Base-by-base conservation (phyloP, 2,888 invertebrate genomes). In the Tricholauxania praeusta region DNA sequence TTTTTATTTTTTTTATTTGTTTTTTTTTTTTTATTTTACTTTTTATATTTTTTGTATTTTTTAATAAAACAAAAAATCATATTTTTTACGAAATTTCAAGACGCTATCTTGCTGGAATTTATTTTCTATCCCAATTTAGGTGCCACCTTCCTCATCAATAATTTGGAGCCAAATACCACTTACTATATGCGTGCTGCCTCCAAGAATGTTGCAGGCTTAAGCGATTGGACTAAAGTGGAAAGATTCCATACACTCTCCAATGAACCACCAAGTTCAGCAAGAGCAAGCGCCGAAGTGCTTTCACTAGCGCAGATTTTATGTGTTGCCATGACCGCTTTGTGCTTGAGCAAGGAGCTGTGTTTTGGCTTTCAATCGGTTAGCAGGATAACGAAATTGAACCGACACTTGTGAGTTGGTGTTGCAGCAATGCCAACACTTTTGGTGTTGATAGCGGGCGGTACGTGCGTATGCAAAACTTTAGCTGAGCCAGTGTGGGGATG, bases 181-280 rank as follows among this genome's bases (percentile, higher is more conserved):
- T 91, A 91, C 79, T 86, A 89, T 72, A 86, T 90, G 74, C 84
- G 89, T 67, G 90, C 89, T 1, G 90, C 91, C 48, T 88, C 90
- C 3, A 87, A 87, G 71, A 91, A 91, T 80, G 83, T 86, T 22
- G 91, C 90, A 12, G 90, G 91, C n/a, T 82, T 89, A 70, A 87
- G 88, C 75, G 86, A 87, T 76, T 87, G 82, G 77, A 86, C 87
- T 53, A 82, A 79, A 65, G 84, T 85, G 63, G 84, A 83, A 75
- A 83, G 82, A 74, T 86, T 86, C 76, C 81, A 75, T 72, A 88
- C 87, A 3, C 78, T 83, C 28, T 84, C 85, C 10, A 83, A 85
- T 74, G 86, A 86, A 68, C 86, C 84, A 5, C 81, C 84, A 4
- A 77, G 80, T 0, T 79, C 81, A n/a, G 73, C 63, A 0, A 55